Evolutionary conservation across 2,797 vertebrate species (phyloP).

Genomic region (Neopelma chrysocephalum): DNA sequence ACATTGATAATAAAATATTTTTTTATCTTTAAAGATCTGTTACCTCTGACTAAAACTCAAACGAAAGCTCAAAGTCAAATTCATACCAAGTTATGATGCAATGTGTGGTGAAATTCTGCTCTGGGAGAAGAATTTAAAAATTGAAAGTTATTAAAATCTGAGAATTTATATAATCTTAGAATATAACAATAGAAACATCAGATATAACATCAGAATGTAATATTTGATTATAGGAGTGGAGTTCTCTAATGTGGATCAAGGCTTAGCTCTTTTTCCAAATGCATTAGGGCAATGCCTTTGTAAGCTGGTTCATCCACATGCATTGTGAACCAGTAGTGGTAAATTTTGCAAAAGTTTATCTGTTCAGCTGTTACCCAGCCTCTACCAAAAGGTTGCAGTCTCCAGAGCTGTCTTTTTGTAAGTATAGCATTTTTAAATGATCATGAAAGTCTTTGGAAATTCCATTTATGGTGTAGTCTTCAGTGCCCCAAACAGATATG

Average conservation of each 20-base stretch:
- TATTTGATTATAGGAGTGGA: not conserved
- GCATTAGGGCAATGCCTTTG: not conserved
- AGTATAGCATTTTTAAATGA: not conserved
- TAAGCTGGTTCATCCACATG: not conserved
- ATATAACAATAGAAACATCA: not conserved
- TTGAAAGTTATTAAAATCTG: not conserved
- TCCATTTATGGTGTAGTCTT: not conserved
- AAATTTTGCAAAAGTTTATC: not conserved
- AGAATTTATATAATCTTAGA: not conserved
- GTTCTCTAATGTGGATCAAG: not conserved
- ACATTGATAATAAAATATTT: not conserved
- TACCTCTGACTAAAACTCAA: not conserved
- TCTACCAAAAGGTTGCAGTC: not conserved
- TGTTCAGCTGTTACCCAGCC: not conserved
- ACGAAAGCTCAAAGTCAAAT: not conserved
- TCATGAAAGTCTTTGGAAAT: not conserved
- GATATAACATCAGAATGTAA: not conserved
- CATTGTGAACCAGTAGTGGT: not conserved
- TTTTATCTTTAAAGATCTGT: not conserved
- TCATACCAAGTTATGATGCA: not conserved
- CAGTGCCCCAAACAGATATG: not conserved
- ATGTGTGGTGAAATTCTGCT: not conserved
- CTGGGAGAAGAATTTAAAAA: not conserved
- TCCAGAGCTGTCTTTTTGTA: not conserved
- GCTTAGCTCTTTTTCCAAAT: not conserved